Evolutionary conservation across 2,797 vertebrate genomes (phyloP), one percentile per base, ranked within the genome.

Genomic region (Lagorchestes hirsutus): DNA sequence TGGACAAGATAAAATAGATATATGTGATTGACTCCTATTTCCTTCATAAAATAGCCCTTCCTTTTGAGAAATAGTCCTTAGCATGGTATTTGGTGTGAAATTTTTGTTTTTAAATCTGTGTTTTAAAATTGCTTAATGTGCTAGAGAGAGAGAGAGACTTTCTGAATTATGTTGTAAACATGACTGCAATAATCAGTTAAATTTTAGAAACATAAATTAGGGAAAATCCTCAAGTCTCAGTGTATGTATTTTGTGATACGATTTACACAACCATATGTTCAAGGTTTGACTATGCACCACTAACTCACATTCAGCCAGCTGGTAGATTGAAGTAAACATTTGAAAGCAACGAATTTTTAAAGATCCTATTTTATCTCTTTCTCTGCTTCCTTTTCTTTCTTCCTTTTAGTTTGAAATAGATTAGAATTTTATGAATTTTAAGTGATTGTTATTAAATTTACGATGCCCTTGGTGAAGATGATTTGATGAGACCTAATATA

Each of bases 241-340:
- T 90, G 95, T 98, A 95, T 96, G 57, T 96, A 92, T 95, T 96
- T 94, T 97, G 98, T 96, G 94, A 59, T 96, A 94, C 94, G 95
- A 82, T 96, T 94, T 18, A 96, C 4, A 93, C 90, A 93, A 93
- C 94, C 96, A 94, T 29, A 91, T 0, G 59, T 52, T 34, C 22
- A 96, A 95, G 58, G 24, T 94, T 95, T 96, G 94, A 18, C 22
- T 96, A 14, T 67, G 92, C 95, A 93, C 93, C 95, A 10, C 96
- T 95, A 57, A 97, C 97, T 91, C 92, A 95, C 95, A 94, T 97
- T 59, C 58, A 31, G 28, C 92, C 98, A 98, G 98, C 98, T 98
- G 98, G 96, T 96, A 91, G 97, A 97, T 98, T 91, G 98, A 98
- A 98, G 98, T 97, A 95, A 55, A 96, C 94, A 54, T 93, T 92